Conservation (phyloP, 2,797 vertebrate genomes). For the Hyperoplus lanceolatus region DNA sequence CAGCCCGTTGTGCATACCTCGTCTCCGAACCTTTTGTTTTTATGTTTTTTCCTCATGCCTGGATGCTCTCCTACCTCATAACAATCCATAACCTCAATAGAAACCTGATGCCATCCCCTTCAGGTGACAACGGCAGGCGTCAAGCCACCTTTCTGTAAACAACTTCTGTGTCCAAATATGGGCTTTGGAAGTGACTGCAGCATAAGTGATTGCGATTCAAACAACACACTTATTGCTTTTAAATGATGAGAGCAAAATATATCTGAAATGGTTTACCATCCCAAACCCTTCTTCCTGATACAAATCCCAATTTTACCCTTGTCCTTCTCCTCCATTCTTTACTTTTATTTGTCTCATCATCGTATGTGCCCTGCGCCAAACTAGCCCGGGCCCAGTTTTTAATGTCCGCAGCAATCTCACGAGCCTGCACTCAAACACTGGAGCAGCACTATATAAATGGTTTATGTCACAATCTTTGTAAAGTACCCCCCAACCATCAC, state of each 20-base stretch:
- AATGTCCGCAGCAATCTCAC: conserved; percentile 48
- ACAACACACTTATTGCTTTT: not conserved
- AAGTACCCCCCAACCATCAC: conserved; percentile 39
- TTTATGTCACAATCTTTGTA: conserved; percentile 76
- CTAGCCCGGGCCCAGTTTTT: conserved; percentile 42
- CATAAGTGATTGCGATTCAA: no score
- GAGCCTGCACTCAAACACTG: conserved; percentile 37
- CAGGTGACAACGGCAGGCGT: conserved; percentile 13
- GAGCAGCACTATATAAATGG: conserved; percentile 70
- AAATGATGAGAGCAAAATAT: not conserved
- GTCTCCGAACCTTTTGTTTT: not conserved
- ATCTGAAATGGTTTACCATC: not conserved
- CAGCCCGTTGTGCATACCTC: not conserved
- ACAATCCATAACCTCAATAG: not conserved
- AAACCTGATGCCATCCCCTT: not conserved
- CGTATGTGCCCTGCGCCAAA: conserved; percentile 23
- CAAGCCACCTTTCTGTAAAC: not conserved
- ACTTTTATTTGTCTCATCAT: conserved; percentile 22
- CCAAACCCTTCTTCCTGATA: not conserved
- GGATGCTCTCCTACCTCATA: conserved; percentile 14
- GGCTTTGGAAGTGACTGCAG: not conserved
- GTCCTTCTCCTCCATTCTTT: not conserved
- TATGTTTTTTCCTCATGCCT: not conserved
- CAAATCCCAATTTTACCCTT: not conserved
- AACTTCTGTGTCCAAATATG: not conserved